Conservation (phyloP, 2,888 invertebrate genomes). For the Diplazon laetatorius region DNA sequence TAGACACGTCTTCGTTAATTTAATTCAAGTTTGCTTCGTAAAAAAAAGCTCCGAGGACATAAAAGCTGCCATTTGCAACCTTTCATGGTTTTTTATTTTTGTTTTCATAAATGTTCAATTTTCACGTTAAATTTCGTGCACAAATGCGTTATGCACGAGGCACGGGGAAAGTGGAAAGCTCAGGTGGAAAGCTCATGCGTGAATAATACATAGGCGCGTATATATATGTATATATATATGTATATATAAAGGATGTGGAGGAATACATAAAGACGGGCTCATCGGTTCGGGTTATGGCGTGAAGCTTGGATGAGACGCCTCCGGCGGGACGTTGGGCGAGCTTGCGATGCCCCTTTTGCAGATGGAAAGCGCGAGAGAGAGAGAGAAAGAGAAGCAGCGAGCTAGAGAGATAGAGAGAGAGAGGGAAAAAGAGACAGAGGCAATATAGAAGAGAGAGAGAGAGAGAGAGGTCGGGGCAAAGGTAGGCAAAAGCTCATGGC, state of each 20-base stretch:
- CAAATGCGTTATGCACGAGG: not conserved
- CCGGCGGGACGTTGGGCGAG: conserved; percentile 48
- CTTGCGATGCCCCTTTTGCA: conserved; percentile 38
- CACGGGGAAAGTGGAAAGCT: not conserved
- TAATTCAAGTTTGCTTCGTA: too few species aligned
- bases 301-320: conserved; percentile 56
- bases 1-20: too few species aligned
- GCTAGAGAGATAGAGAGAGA: not conserved
- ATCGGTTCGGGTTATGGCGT: conserved; percentile 40
- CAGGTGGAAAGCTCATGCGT: conserved; percentile 21
- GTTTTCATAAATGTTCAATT: not conserved
- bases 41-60: too few species aligned
- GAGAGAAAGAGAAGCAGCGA: not conserved
- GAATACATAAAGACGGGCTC: conserved; percentile 47
- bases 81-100: not conserved
- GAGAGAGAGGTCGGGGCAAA: not conserved
- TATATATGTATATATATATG: too few species aligned
- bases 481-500: not conserved
- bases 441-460: not conserved
- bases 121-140: not conserved
- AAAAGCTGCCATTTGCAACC: too few species aligned
- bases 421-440: too few species aligned
- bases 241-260: conserved; percentile 15
- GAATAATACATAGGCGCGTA: conserved; percentile 43
- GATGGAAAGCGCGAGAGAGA: not conserved